Base-by-base conservation (phyloP, 2,113 vertebrate species). In the Gracilinanus agilis region DNA sequence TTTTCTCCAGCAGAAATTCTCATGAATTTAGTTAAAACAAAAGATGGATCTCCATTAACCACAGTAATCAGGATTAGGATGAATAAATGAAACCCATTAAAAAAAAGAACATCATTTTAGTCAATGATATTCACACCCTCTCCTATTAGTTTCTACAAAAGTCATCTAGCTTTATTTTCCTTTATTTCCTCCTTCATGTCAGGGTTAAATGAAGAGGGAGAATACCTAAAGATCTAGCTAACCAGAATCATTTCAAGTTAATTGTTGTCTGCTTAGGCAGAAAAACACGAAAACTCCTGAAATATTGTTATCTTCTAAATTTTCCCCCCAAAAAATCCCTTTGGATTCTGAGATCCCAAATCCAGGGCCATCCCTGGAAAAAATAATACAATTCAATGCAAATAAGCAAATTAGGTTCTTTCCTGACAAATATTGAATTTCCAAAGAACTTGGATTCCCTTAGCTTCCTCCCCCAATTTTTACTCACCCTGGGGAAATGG, bases 1-100 rank as follows among this genome's bases (percentile, higher is more conserved):
- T 0, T 24, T 61, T n/a, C 90, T 88, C 25, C 9, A 54, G 89
- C 40, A 25, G 49, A 29, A 4, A 89, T 40, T 54, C 53, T 92
- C 54, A 56, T 2, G 21, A 53, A 92, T 94, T 95, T 54, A 89
- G 27, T 12, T 25, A 40, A 9, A 94, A 95, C 92, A 95, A 90
- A 95, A 88, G 29, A 93, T 91, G 93, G 54, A 67, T 93, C 21
- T 94, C 83, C 6, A 40, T 91, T 96, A 92, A 93, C 55, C 49
- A 29, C 53, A 90, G 49, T 21, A 90, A 92, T 3, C 49, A 7
- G 55, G 40, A 90, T n/a, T 94, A 11, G 58, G 92, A 95, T 58
- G 9, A 49, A 91, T 53, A 40, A 95, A 88, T 23, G 88, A 90
- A 91, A 94, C 54, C 91, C 16, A 25, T 27, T 24, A 93, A 90